Conservation (phyloP, 2,113 vertebrate genomes). For the Manacus vitellinus region DNA sequence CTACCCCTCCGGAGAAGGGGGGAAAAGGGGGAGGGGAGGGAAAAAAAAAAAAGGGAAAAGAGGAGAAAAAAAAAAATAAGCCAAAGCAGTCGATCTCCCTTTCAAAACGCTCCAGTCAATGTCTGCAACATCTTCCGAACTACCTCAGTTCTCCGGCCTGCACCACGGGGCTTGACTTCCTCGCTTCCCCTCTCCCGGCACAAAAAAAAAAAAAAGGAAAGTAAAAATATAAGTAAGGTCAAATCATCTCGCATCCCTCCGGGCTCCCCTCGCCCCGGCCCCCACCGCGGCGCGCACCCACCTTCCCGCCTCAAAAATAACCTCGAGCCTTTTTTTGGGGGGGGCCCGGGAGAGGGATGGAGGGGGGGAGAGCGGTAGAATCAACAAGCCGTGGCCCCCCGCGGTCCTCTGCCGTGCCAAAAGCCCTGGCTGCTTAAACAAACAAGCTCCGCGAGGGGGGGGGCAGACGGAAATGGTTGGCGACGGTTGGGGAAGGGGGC, state of each 20-base stretch:
- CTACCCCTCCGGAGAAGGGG: slow-evolving; percentile 1
- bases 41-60: not conserved
- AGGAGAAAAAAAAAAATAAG: not conserved
- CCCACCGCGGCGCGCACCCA: not conserved
- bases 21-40: not conserved
- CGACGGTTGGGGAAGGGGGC: too few relatives aligned
- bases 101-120: slow-evolving; percentile 14
- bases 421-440: not conserved
- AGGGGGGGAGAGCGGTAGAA: not conserved
- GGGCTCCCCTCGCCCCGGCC: not conserved
- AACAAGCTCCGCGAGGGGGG: not conserved
- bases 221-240: slow-evolving; percentile 30
- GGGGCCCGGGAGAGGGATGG: too few relatives aligned
- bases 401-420: not conserved
- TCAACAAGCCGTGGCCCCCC: not conserved
- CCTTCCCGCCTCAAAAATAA: not conserved
- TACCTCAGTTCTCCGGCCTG: not conserved
- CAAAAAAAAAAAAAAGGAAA: not conserved
- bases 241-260: not conserved
- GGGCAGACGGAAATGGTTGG: too few relatives aligned
- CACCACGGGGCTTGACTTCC: not conserved
- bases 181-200: not conserved
- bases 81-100: not conserved
- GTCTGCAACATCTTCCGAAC: not conserved
- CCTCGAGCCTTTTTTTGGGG: not conserved